Conservation (phyloP, 2,113 vertebrate genomes). For the Oreochromis tanganicae region DNA sequence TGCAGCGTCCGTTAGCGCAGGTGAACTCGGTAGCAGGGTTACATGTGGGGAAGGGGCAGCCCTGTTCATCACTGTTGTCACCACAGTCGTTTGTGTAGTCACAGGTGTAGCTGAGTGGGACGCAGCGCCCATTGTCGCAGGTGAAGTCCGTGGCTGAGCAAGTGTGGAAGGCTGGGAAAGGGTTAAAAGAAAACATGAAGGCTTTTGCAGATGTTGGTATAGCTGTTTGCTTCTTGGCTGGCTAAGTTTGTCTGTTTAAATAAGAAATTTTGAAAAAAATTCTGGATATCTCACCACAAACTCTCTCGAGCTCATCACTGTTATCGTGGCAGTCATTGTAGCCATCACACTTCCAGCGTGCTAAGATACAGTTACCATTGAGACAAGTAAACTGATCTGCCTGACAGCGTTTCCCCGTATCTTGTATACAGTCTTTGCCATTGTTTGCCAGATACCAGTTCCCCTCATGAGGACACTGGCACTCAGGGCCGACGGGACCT, state of each 20-base stretch:
- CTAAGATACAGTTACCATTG: slow-evolving; percentile 77
- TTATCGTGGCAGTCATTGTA: slow-evolving; percentile 80
- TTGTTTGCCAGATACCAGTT: slow-evolving; percentile 90
- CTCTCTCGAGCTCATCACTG: slow-evolving; percentile 85
- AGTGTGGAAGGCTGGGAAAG: slow-evolving; percentile 82
- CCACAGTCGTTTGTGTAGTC: slow-evolving; percentile 89
- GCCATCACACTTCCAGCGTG: slow-evolving; percentile 82
- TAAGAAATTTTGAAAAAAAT: background rate
- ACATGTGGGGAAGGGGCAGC: slow-evolving; percentile 84
- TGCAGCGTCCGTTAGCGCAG: slow-evolving; percentile 83
- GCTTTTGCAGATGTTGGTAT: background rate
- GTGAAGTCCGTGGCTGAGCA: slow-evolving; percentile 83
- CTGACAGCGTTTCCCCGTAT: slow-evolving; percentile 79
- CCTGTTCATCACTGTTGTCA: slow-evolving; percentile 86
- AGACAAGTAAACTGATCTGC: slow-evolving; percentile 84
- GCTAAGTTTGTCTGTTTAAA: background rate
- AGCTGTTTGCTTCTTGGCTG: background rate
- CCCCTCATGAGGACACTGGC: slow-evolving; percentile 86
- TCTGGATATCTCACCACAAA: slow-evolving; percentile 81
- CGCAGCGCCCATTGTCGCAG: slow-evolving; percentile 83
- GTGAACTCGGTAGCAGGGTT: slow-evolving; percentile 81
- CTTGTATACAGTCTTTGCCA: slow-evolving; percentile 83
- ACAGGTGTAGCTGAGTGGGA: slow-evolving; percentile 78
- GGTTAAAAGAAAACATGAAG: background rate
- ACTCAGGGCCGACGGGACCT: slow-evolving; percentile 87